phyloP scores from a whole-genome alignment of 2,797 vertebrate genomes.

The Petrocephalus schoutedeni region DNA sequence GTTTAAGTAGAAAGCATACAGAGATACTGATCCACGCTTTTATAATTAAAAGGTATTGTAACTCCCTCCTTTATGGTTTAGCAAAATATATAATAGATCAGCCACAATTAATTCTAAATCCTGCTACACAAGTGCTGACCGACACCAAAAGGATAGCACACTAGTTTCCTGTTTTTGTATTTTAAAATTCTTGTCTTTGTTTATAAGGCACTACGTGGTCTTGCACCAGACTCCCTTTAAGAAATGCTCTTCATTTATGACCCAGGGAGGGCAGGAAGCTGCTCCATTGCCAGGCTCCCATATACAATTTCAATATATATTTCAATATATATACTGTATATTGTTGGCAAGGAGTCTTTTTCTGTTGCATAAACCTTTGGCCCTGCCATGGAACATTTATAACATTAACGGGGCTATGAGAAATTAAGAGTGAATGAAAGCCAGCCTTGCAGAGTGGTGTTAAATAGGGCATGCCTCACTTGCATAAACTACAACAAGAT shows the following conservation, averaged over 20 bases:
- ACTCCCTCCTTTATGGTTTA: not conserved
- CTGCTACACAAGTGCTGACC: not conserved
- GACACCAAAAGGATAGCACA: not conserved
- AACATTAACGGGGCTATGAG: not conserved
- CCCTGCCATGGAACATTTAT: not conserved
- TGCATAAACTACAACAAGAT: not conserved
- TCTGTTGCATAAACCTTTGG: not conserved
- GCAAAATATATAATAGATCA: not conserved
- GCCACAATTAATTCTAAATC: not conserved
- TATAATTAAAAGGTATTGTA: not conserved
- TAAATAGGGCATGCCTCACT: not conserved
- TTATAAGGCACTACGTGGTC: not conserved
- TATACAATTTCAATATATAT: too few species aligned
- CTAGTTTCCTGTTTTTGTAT: not conserved
- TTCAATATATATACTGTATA: too few species aligned
- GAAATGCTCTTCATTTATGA: not conserved
- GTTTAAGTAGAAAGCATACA: not conserved
- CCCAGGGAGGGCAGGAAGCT: not conserved
- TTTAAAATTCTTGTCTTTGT: not conserved
- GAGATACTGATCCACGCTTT: not conserved
- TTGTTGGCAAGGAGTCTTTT: not conserved
- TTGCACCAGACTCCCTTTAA: not conserved
- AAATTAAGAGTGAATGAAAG: conserved; percentile 12
- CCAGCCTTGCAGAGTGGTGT: not conserved
- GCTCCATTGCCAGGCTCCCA: not conserved